phyloP scores from a whole-genome alignment of 2,113 vertebrate genomes.

The Beaufortia kweichowensis region DNA sequence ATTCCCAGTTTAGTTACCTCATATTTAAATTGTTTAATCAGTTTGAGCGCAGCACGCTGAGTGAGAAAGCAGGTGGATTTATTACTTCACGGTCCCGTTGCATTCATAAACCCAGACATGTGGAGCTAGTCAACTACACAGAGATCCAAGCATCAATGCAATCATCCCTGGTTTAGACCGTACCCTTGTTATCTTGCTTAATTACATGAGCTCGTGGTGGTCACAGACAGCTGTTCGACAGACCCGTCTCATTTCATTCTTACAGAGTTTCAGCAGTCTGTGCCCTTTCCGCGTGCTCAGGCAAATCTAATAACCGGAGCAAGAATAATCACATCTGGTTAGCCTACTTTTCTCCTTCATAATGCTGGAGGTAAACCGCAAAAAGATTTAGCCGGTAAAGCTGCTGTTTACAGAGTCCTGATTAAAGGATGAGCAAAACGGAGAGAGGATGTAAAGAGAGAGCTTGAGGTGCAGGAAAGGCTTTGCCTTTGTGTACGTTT shows the following conservation, averaged over 20 bases:
- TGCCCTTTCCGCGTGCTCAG: neutral
- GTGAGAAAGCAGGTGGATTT: neutral
- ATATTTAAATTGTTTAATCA: slow-evolving; percentile 28
- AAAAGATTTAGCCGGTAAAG: slow-evolving; percentile 25
- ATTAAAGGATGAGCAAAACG: slow-evolving; percentile 41
- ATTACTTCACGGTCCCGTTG: neutral
- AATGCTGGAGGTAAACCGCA: slow-evolving; percentile 39
- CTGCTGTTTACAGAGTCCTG: slow-evolving; percentile 44
- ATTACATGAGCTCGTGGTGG: slow-evolving; percentile 25
- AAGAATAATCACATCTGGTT: slow-evolving; percentile 32
- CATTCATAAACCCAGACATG: neutral
- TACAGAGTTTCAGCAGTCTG: neutral
- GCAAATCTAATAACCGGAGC: slow-evolving; percentile 37
- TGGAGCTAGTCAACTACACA: slow-evolving; percentile 1
- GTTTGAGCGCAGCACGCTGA: slow-evolving; percentile 8
- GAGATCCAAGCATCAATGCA: neutral
- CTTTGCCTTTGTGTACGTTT: slow-evolving; percentile 12
- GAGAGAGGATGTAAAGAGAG: neutral
- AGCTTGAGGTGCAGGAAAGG: slow-evolving; percentile 11
- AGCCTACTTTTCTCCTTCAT: slow-evolving; percentile 29
- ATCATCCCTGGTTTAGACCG: slow-evolving; percentile 13
- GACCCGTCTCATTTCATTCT: neutral
- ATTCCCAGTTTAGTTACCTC: slow-evolving; percentile 34
- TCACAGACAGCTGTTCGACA: slow-evolving; percentile 33
- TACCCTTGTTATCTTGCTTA: slow-evolving; percentile 17